Evolutionary conservation across 1,140 invertebrate genomes (phyloP), one percentile per base, ranked within the genome.

Genomic region (Platorchestia sp.): DNA sequence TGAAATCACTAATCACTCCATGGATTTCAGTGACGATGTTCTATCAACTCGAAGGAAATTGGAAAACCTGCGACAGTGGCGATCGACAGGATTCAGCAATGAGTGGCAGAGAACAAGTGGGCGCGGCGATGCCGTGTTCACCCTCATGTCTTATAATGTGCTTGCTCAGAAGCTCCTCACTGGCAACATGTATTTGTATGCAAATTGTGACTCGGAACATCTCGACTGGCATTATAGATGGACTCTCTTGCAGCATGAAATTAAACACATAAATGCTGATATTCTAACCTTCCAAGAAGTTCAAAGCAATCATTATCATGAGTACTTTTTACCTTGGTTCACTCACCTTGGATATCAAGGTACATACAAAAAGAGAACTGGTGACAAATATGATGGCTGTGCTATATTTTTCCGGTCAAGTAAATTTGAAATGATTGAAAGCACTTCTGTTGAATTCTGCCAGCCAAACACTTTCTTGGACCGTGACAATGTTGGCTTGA

Each of bases 281-380:
- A 98, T 99, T 95, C 97, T 99, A 96, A 98, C 98, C 97, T 97
- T 99, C 27, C 98, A 99, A 98, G 98, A 99, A 98, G 98, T 99
- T 95, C 98, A 99, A 97, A 97, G 97, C n/a, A 97, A 98, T 43
- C 98, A 99, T 97, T 97, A 98, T 86, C 96, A 97, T 44, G 97
- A 97, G 89, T 98, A 98, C 97, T 98, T 98, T 95, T 97, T 97
- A 41, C 97, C 97, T 53, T 95, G 95, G 96, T 95, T 96, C 75
- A 93, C 96, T 91, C 97, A 96, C 95, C 96, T 97, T 97, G 98
- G 97, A 0, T 98, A 98, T 96, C 97, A 97, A 89, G 98, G 98
- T 42, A 96, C 98, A 0, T 99, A 97, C 97, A 98, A 98, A 97
- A 98, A 98, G 96, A 97, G 98, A 96, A 99, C 98, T 5, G 98